Base-by-base conservation (phyloP, 2,888 invertebrate genomes). In the Pheosia gnoma region DNA sequence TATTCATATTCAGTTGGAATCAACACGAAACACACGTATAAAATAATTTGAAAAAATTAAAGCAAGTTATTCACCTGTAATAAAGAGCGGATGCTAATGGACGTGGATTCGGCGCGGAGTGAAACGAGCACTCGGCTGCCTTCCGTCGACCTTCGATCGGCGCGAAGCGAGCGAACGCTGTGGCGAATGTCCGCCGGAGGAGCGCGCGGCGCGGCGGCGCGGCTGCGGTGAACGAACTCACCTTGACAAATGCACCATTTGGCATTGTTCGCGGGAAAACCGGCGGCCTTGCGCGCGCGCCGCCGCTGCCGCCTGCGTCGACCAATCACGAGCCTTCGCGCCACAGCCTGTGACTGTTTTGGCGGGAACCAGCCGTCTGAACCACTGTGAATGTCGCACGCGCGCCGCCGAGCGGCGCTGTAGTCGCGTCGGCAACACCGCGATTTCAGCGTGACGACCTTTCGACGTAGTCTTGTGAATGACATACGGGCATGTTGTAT, bases 211-310 rank as follows among this genome's bases (percentile, higher is more conserved):
- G 91, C 87, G 91, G 88, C 25, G 25, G 25, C 25, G 25, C 25
- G 25, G 25, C 25, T 25, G 83, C 92, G 93, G 93, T 92, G 93
- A 93, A 92, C 93, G 93, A 92, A 92, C 93, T 93, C 90, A 92
- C 93, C 93, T 93, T 93, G 93, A 93, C 93, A 93, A 93, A 93
- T 93, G 93, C 93, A 93, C 92, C 93, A 93, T 93, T 93, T 92
- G 93, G 93, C 93, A 93, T 93, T 93, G 93, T 93, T 93, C 91
- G 93, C 92, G 93, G 93, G 93, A 92, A 93, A 93, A 93, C 91
- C 91, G 89, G 89, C 91, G 91, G 93, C 91, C 92, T 92, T 92
- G 91, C 91, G 88, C 87, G 89, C 86, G 90, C 90, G 86, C 86
- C 86, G 83, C 85, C 82, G 82, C 85, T 81, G 80, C 84, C 71